Conservation (phyloP, 2,797 vertebrate genomes). For the Peromyscus eremicus region DNA sequence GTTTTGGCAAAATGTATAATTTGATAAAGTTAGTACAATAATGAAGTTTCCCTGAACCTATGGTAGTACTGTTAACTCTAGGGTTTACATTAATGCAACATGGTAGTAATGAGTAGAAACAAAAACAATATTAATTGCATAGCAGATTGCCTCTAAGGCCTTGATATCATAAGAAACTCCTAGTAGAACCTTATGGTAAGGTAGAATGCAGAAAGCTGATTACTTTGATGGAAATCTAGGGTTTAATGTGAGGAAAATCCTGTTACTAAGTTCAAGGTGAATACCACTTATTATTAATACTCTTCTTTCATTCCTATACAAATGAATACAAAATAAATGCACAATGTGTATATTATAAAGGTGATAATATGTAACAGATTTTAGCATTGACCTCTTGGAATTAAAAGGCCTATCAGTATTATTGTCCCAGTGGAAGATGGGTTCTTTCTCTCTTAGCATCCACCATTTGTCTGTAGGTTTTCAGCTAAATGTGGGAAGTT, state of each 20-base stretch:
- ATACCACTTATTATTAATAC: too few species aligned
- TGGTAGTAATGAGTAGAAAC: background rate
- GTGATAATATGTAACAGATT: too few species aligned
- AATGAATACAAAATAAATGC: too few species aligned
- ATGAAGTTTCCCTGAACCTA: background rate
- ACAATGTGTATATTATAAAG: too few species aligned
- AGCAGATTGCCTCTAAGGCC: background rate
- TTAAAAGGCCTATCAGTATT: too few species aligned
- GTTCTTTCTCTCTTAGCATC: too few species aligned
- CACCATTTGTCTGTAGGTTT: background rate
- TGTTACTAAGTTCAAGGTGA: background rate
- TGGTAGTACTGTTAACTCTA: background rate
- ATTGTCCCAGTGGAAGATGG: too few species aligned
- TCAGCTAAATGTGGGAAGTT: background rate
- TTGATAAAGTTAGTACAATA: background rate
- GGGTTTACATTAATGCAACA: background rate
- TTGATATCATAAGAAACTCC: background rate
- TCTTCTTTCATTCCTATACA: too few species aligned
- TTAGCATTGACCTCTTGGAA: too few species aligned
- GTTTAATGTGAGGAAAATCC: background rate
- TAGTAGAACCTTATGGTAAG: background rate
- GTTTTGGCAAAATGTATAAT: background rate
- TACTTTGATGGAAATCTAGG: background rate
- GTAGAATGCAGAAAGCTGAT: background rate
- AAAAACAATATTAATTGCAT: background rate